A percentile compares a stretch with the other conserved stretches of the same genome.
Conservation (phyloP, 2,113 vertebrate genomes). For the Pelecanoides urinatrix region DNA sequence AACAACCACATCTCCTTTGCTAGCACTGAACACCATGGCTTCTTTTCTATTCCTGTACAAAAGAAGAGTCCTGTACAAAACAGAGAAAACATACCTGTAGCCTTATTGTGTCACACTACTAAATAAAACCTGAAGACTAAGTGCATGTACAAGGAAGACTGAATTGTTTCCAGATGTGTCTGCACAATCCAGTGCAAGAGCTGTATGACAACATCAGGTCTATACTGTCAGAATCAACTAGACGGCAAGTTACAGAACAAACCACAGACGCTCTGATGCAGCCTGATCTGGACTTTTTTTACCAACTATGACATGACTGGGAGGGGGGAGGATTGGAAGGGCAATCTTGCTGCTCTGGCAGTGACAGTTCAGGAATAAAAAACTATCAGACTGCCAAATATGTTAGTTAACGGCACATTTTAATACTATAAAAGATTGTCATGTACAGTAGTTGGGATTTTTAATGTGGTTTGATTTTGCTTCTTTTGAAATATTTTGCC, state of each 20-base stretch:
- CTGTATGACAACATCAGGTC: not conserved
- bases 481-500: not conserved
- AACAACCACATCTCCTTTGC: conserved; percentile 27
- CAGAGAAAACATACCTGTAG: not conserved
- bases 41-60: conserved; percentile 61
- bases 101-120: not conserved
- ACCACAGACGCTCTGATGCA: not conserved
- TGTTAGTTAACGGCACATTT: not conserved
- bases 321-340: not conserved
- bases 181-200: not conserved
- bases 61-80: not conserved
- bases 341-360: not conserved
- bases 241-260: not conserved
- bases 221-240: not conserved
- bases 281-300: not conserved
- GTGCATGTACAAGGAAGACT: not conserved
- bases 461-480: not conserved
- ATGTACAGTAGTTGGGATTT: not conserved
- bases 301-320: not conserved
- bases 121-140: not conserved
- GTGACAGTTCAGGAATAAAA: not conserved
- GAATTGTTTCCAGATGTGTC: not conserved
- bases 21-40: conserved; percentile 59
- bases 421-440: not conserved
- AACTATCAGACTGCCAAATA: not conserved